Percentiles rank a stretch among this genome's conserved stretches.
These are phyloP conservation scores for Trachelus stipa DNA, from an alignment of 2,888 invertebrate species.

Conservation along the genomic window DNA sequence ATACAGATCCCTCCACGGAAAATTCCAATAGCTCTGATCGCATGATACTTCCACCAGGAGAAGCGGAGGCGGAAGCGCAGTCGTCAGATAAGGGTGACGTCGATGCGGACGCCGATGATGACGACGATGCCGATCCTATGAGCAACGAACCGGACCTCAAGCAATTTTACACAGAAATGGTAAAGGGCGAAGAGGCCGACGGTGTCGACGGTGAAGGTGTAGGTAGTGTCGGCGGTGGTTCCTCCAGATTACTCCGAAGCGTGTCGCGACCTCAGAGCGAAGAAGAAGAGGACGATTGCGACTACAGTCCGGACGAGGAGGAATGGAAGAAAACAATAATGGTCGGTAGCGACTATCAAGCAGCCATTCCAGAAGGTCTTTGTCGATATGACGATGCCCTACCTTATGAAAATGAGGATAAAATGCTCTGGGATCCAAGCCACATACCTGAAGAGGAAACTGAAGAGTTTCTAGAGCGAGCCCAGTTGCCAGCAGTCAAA, in stretches of 20 bases:
- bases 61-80: slow-evolving; percentile 40
- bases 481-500: slow-evolving; percentile 62
- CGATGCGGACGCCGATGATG: slow-evolving; percentile 56
- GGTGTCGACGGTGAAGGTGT: slow-evolving; percentile 26
- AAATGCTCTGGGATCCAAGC: slow-evolving; percentile 92
- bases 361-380: slow-evolving; percentile 91
- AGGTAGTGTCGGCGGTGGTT: slow-evolving; percentile 51
- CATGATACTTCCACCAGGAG: slow-evolving; percentile 53
- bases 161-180: slow-evolving; percentile 63
- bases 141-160: slow-evolving; percentile 57
- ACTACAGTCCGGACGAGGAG: slow-evolving; percentile 87
- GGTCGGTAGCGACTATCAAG: slow-evolving; percentile 95
- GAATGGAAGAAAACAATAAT: slow-evolving; percentile 95
- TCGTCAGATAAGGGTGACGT: slow-evolving; percentile 51
- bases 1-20: slow-evolving; percentile 67
- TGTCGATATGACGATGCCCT: slow-evolving; percentile 93
- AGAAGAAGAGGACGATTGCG: slow-evolving; percentile 84
- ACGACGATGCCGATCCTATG: slow-evolving; percentile 61
- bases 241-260: slow-evolving; percentile 61
- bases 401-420: slow-evolving; percentile 95
- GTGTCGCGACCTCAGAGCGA: slow-evolving; percentile 83
- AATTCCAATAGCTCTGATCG: slow-evolving; percentile 61
- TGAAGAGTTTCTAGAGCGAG: slow-evolving; percentile 82
- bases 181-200: slow-evolving; percentile 42
- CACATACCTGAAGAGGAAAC: slow-evolving; percentile 78